Conservation (phyloP, 1,140 invertebrate species). For the Chlorops oryzae region DNA sequence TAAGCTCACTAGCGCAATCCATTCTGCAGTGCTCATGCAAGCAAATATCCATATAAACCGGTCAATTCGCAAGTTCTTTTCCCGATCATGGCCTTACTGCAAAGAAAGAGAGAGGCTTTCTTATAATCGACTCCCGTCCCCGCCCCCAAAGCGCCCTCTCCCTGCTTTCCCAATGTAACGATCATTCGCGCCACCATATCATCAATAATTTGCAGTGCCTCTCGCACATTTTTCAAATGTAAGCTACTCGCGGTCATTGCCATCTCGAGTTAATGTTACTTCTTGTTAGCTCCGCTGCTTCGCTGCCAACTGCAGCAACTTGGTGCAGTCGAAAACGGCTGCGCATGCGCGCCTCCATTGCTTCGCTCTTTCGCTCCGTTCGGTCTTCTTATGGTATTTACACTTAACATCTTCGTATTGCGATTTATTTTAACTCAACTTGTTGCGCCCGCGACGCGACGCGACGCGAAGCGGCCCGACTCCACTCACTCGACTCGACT, state of each 20-base stretch:
- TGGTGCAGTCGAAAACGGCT: constrained; percentile 15
- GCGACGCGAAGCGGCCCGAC: too few relatives aligned
- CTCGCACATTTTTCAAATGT: constrained; percentile 48
- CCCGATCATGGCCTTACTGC: too few relatives aligned
- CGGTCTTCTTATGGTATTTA: background rate
- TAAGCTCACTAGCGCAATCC: too few relatives aligned
- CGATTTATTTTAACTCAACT: constrained; percentile 5
- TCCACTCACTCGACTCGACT: background rate
- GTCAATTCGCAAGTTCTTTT: too few relatives aligned
- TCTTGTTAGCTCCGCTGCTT: constrained; percentile 13
- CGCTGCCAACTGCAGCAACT: background rate
- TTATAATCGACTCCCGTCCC: too few relatives aligned
- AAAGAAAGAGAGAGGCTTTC: too few relatives aligned
- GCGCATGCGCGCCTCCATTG: constrained; percentile 15
- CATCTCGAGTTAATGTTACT: constrained; percentile 29
- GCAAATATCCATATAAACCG: too few relatives aligned
- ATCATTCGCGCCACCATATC: too few relatives aligned
- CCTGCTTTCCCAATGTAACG: background rate
- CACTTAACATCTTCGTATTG: constrained; percentile 3
- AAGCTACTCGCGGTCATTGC: constrained; percentile 48
- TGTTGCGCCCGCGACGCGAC: too few relatives aligned
- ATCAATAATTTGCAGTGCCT: too few relatives aligned
- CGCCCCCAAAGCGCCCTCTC: background rate
- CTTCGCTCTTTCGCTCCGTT: background rate
- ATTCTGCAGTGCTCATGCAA: too few relatives aligned